A percentile compares a stretch with the other conserved stretches of the same genome.
Evolutionary conservation across 2,113 vertebrate species (phyloP).

Genomic region (Hydropotes inermis): DNA sequence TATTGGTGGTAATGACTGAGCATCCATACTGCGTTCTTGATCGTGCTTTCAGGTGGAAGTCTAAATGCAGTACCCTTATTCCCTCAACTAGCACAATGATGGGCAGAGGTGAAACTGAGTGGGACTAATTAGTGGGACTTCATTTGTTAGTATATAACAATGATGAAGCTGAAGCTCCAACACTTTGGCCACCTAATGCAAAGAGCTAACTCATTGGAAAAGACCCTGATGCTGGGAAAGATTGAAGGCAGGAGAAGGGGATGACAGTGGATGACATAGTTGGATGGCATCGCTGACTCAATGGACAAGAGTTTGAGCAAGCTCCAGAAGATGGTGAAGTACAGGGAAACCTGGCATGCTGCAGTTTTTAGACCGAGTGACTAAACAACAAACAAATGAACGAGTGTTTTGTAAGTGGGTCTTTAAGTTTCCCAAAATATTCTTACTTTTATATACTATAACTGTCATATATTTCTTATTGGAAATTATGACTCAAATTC

Average conservation of each 20-base stretch:
- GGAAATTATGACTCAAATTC: background rate
- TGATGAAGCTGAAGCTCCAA: background rate
- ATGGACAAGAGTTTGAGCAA: background rate
- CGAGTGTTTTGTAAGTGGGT: background rate
- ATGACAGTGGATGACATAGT: background rate
- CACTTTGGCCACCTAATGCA: background rate
- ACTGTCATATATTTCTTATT: background rate
- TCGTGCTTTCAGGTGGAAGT: background rate
- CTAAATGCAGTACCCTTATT: background rate
- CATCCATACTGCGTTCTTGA: background rate
- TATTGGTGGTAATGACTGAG: background rate
- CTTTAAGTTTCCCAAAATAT: background rate
- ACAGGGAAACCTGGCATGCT: background rate
- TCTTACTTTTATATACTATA: background rate
- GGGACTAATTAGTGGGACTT: background rate
- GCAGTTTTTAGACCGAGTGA: background rate
- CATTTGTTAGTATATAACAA: background rate
- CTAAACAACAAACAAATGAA: background rate
- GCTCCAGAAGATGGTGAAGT: background rate
- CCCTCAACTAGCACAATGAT: background rate
- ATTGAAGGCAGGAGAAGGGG: background rate
- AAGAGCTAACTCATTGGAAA: background rate
- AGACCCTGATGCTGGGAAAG: background rate
- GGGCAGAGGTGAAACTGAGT: background rate
- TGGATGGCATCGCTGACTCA: background rate